Percentiles rank a stretch among this genome's conserved stretches.
Conservation (phyloP, 2,888 invertebrate genomes). For the Ornithoptera priamus region DNA sequence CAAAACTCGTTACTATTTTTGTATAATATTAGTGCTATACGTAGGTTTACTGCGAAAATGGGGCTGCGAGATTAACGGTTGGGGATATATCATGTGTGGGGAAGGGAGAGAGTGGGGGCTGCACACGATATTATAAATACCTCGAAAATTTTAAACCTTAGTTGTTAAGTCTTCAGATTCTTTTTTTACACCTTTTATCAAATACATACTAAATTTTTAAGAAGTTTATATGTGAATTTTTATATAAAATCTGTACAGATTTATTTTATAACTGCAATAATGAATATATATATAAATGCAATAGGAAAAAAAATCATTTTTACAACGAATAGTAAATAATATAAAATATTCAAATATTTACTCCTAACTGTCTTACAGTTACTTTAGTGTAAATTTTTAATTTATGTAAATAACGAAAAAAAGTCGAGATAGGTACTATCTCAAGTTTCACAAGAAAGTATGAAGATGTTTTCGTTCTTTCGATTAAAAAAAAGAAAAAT, state of each 20-base stretch:
- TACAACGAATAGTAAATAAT: constrained; percentile 16
- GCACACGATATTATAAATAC: constrained; percentile 17
- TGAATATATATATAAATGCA: neutral
- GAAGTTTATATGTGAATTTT: constrained; percentile 5
- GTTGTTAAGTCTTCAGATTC: constrained; percentile 8
- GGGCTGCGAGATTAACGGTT: constrained; percentile 47
- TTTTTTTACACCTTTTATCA: constrained; percentile 14
- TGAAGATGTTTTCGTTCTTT: too few species aligned
- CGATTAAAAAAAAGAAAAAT: too few species aligned
- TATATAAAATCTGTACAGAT: constrained; percentile 2
- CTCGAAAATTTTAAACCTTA: constrained; percentile 24
- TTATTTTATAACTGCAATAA: neutral
- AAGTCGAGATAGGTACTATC: too few species aligned
- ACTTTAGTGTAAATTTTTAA: too few species aligned
- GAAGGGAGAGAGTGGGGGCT: neutral
- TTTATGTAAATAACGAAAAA: too few species aligned
- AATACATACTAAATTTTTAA: constrained; percentile 36
- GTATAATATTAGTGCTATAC: constrained; percentile 73
- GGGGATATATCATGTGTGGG: constrained; percentile 36
- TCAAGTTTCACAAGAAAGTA: too few species aligned
- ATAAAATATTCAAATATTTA: constrained; percentile 3
- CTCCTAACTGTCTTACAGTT: neutral
- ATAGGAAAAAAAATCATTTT: constrained; percentile 18
- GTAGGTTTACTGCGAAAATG: constrained; percentile 63
- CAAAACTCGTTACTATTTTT: constrained; percentile 80